Evolutionary conservation across 2,888 invertebrate genomes (phyloP), one percentile per base, ranked within the genome.

Genomic region (Dicyrtoma fusca): DNA sequence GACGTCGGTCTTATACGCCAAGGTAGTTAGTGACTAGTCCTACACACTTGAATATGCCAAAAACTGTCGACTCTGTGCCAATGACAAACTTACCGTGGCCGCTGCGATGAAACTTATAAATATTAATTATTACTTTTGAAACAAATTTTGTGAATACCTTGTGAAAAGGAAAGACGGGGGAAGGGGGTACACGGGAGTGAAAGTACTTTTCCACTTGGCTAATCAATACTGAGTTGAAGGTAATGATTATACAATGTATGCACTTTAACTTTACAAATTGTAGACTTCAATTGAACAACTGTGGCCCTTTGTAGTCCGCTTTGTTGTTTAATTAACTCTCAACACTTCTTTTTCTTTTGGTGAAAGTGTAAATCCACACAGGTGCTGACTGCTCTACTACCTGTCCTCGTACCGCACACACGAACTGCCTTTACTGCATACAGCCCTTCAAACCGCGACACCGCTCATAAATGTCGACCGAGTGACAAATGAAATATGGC

Each of bases 91-190:
- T 34, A 34, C 34, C 34, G 34, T 5, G 8, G 34, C 34, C 34
- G 34, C 8, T 34, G 49, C 25, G 21, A 47, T 23, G n/a, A 64
- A 64, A 64, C 64, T 64, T 64, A 64, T 64, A 64, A 64, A 64
- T 64, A 64, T 64, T 64, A 64, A 64, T 64, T 64, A 64, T 64
- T 64, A 64, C 51, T 64, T 64, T 25, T 25, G 26, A 64, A 64
- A 49, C 49, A 64, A 64, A 64, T 51, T 64, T 47, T 63, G 21
- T 1, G 59, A 59, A 1, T 59, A 61, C 61, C 61, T 34, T 42
- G 19, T 3, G 19, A 61, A 25, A 59, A 14, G n/a, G 2, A 53
- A 21, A 11, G 17, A 19, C 21, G 11, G 21, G 19, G 21, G 19
- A n/a, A 14, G 49, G 45, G 14, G 45, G 14, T n/a, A 23, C 57